Evolutionary conservation across 2,113 vertebrate species (phyloP).

Genomic region (Aspiorhynchus laticeps): DNA sequence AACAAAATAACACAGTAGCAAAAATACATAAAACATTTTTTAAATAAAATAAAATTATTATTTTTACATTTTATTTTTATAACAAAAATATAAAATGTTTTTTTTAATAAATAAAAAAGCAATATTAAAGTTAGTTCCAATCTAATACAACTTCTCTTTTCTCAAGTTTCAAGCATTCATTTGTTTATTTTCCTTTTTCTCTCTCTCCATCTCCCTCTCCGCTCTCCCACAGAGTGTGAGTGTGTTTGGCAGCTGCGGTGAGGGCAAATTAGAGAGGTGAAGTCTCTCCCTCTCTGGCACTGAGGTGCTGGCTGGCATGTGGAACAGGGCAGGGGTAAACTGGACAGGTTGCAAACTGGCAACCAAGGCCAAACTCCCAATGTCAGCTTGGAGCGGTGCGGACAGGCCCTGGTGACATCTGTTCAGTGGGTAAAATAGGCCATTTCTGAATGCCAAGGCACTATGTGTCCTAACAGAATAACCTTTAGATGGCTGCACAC

Average conservation of each 20-base stretch:
- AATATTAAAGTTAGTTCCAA: background rate
- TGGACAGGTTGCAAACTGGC: slow-evolving; percentile 62
- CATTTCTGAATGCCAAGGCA: slow-evolving; percentile 50
- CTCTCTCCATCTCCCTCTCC: slow-evolving; percentile 9
- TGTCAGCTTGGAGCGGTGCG: slow-evolving; percentile 63
- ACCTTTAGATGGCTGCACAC: slow-evolving; percentile 42
- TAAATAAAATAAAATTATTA: background rate
- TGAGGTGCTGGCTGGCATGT: slow-evolving; percentile 39
- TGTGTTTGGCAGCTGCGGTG: slow-evolving; percentile 63
- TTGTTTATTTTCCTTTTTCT: background rate
- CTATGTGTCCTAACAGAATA: slow-evolving; percentile 39
- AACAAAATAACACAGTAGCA: background rate
- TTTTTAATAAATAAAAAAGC: background rate
- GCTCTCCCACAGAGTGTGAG: slow-evolving; percentile 36
- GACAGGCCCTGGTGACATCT: slow-evolving; percentile 67
- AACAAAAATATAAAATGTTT: background rate
- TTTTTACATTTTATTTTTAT: background rate
- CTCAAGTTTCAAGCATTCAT: background rate
- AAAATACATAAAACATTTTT: background rate
- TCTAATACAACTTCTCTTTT: background rate
- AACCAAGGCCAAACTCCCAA: slow-evolving; percentile 61
- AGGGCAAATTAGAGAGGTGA: slow-evolving; percentile 42
- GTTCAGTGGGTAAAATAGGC: slow-evolving; percentile 59
- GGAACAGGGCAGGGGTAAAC: slow-evolving; percentile 55
- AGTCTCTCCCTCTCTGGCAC: slow-evolving; percentile 36